Conservation (phyloP, 2,797 vertebrate genomes). For the Crypturellus tataupa region DNA sequence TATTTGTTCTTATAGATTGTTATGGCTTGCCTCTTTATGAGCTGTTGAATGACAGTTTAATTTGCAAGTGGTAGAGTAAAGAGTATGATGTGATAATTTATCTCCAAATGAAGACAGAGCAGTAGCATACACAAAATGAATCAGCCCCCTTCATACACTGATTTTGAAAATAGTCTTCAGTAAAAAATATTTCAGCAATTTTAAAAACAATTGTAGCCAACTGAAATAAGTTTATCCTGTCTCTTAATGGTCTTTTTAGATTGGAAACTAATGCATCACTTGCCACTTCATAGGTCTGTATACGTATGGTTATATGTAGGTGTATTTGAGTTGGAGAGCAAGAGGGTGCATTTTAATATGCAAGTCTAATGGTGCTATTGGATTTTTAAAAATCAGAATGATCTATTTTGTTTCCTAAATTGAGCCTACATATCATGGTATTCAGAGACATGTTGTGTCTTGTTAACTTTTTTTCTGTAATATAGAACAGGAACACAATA, state of each 20-base stretch:
- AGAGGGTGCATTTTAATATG: slow-evolving; percentile 52
- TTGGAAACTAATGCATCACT: slow-evolving; percentile 32
- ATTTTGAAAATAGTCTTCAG: neutral
- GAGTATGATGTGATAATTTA: slow-evolving; percentile 29
- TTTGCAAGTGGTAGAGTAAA: slow-evolving; percentile 57
- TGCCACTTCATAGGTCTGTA: slow-evolving; percentile 48
- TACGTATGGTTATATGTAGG: neutral
- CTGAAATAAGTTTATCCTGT: slow-evolving; percentile 21
- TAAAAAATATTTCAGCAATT: neutral
- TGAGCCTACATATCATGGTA: slow-evolving; percentile 50
- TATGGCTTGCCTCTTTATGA: slow-evolving; percentile 5
- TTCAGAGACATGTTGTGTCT: slow-evolving; percentile 64
- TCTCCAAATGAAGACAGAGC: slow-evolving; percentile 19
- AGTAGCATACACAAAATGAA: slow-evolving; percentile 1
- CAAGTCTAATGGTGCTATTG: slow-evolving; percentile 63
- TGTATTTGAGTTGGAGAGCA: neutral
- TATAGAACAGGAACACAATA: slow-evolving; percentile 75
- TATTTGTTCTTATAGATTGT: slow-evolving; percentile 41
- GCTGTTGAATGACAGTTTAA: slow-evolving; percentile 62
- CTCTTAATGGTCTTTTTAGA: slow-evolving; percentile 61
- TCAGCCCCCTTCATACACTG: neutral
- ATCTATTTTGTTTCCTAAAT: slow-evolving; percentile 75
- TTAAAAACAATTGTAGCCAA: neutral
- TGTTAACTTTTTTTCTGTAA: slow-evolving; percentile 62
- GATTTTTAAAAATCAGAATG: slow-evolving; percentile 70